These are phyloP conservation scores for Eucidaris tribuloides DNA, from an alignment of 35 echinoderm and acorn worm species.

Conservation along the genomic window DNA sequence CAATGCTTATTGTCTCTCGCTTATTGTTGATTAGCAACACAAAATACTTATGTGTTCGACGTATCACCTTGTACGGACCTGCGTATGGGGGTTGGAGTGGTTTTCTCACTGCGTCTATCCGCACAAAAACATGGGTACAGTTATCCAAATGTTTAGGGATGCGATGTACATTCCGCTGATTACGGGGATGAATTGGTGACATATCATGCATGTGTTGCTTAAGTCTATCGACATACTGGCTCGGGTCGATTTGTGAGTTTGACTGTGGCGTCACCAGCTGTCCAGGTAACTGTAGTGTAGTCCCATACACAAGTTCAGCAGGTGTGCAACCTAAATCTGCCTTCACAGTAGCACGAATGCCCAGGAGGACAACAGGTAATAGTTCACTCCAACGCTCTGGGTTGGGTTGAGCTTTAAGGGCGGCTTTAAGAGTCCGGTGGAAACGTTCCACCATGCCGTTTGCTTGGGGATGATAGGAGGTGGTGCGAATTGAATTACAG, in stretches of 20 bases:
- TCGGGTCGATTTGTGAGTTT: neutral
- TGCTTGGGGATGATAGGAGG: slow-evolving; percentile 31
- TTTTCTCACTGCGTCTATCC: slow-evolving; percentile 35
- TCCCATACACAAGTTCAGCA: slow-evolving; percentile 50
- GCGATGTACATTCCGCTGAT: neutral
- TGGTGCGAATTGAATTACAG: neutral
- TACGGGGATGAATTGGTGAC: neutral
- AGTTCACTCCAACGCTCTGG: slow-evolving; percentile 13
- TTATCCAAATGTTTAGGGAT: neutral
- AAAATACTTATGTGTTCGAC: slow-evolving; percentile 35
- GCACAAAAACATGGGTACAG: neutral
- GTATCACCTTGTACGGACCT: slow-evolving; percentile 40
- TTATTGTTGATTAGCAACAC: neutral
- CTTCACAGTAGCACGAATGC: slow-evolving; percentile 44
- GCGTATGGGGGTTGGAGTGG: slow-evolving; percentile 44
- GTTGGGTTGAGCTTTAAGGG: slow-evolving; percentile 33
- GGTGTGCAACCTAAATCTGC: slow-evolving; percentile 20
- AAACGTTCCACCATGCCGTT: slow-evolving; percentile 54
- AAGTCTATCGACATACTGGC: neutral
- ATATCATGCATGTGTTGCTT: neutral
- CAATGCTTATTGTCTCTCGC: slow-evolving; percentile 38
- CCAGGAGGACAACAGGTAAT: slow-evolving; percentile 34
- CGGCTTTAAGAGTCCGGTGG: slow-evolving; percentile 39
- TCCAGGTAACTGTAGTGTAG: slow-evolving; percentile 43
- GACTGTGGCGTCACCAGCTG: slow-evolving; percentile 18